Evolutionary conservation across 2,888 invertebrate species (phyloP), one percentile per base, ranked within the genome.

Genomic region (Aporophyla nigra): DNA sequence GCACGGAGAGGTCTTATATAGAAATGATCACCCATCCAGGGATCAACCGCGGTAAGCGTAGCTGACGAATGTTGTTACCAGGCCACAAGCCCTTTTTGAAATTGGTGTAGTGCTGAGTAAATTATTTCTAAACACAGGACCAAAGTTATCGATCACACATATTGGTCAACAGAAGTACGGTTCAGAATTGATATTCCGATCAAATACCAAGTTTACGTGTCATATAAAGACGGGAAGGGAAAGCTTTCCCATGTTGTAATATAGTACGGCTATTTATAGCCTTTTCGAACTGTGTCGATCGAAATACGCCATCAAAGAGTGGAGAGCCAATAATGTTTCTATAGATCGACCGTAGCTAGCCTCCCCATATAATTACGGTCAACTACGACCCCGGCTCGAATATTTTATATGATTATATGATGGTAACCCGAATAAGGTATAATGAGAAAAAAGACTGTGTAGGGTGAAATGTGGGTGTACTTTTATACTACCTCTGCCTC

Each of bases 311-410:
- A 80, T 86, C 85, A 78, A 82, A 74, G 76, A 80, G 75, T 83
- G 83, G 85, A 76, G 85, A 86, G 76, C 80, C 84, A 90, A 87
- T 91, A 90, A 92, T 88, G 89, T 88, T 88, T 86, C 84, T 82
- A 87, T 87, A 85, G 86, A 86, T 88, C 85, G 89, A 80, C 83
- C 87, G 83, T 74, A 84, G 83, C 78, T 82, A 74, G 79, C 87
- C 86, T 86, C 85, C 86, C 84, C 86, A 88, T 91, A 89, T 92
- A 90, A 92, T 92, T 91, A 91, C 90, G 91, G 90, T 91, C 85
- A 75, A 78, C 63, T 71, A 80, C 84, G 84, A 78, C 76, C 83
- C 79, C 66, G 71, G 76, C 77, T 87, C 81, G 85, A 88, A 90
- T 91, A 90, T 90, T 88, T 86, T 79, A 77, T 82, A 88, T 84